A percentile compares a stretch with the other conserved stretches of the same genome.
Conservation (phyloP, 1,140 invertebrate genomes). For the Drosophila ambigua region DNA sequence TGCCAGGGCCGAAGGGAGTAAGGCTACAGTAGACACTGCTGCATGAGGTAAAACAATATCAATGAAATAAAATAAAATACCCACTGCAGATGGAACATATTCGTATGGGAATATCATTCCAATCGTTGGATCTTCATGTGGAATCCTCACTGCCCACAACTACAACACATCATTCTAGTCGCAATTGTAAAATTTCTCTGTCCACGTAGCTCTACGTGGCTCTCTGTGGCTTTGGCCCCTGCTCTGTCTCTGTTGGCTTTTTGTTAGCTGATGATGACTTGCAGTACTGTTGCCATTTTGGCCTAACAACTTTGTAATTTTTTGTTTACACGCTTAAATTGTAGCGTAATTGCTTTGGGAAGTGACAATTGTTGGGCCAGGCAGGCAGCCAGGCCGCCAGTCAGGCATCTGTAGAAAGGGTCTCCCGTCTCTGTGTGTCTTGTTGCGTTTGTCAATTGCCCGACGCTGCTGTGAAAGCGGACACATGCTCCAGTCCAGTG, state of each 20-base stretch:
- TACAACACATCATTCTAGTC: background rate
- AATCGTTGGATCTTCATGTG: too few relatives aligned
- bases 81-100: too few relatives aligned
- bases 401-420: conserved; percentile 15
- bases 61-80: too few relatives aligned
- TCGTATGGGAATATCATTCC: too few relatives aligned
- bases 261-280: conserved; percentile 64
- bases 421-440: conserved; percentile 23
- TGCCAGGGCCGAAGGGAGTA: conserved; percentile 6
- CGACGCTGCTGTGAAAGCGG: conserved; percentile 66
- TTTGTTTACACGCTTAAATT: conserved; percentile 82
- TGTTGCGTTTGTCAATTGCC: conserved; percentile 57
- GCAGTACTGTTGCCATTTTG: conserved; percentile 72
- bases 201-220: background rate
- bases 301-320: conserved; percentile 80
- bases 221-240: background rate
- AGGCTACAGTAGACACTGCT: background rate
- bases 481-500: conserved; percentile 60
- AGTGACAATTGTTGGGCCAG: conserved; percentile 64
- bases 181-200: conserved; percentile 42
- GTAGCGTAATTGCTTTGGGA: conserved; percentile 80
- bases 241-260: conserved; percentile 12
- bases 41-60: background rate
- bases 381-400: background rate
- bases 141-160: conserved; percentile 23